phyloP scores from a whole-genome alignment of 1,140 invertebrate genomes.

The Hydropsyche tenuis region DNA sequence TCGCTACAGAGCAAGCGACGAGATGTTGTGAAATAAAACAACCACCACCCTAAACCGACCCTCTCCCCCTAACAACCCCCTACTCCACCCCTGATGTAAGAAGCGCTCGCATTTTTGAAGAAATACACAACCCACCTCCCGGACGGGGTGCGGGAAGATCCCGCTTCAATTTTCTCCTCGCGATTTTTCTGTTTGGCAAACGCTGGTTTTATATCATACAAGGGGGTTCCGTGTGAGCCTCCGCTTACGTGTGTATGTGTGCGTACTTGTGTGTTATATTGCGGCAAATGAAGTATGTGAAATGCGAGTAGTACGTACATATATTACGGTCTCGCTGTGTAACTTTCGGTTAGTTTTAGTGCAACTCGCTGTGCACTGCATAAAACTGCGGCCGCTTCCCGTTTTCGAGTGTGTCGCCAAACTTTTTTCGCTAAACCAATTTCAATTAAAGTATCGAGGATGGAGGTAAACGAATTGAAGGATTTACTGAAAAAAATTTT shows the following conservation, averaged over 20 bases:
- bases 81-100: not conserved
- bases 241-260: not conserved
- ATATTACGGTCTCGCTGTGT: slow-evolving; percentile 19
- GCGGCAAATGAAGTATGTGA: slow-evolving; percentile 10
- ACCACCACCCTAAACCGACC: slow-evolving; percentile 28
- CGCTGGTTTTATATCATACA: not conserved
- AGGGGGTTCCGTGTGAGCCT: not conserved
- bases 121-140: not conserved
- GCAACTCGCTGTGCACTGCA: slow-evolving; percentile 18
- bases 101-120: not conserved
- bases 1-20: slow-evolving; percentile 48
- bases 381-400: slow-evolving; percentile 25
- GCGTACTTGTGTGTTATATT: not conserved
- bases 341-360: slow-evolving; percentile 35
- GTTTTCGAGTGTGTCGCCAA: not conserved
- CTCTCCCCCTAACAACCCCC: not conserved
- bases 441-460: not conserved
- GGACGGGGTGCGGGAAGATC: too few relatives aligned
- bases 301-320: not conserved
- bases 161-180: not conserved
- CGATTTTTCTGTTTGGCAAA: slow-evolving; percentile 6
- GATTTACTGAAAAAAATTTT: too few relatives aligned
- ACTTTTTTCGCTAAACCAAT: not conserved
- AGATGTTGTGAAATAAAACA: slow-evolving; percentile 48
- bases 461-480: too few relatives aligned